Conservation (phyloP, 2,113 vertebrate species). For the Scartelaos histophorus region DNA sequence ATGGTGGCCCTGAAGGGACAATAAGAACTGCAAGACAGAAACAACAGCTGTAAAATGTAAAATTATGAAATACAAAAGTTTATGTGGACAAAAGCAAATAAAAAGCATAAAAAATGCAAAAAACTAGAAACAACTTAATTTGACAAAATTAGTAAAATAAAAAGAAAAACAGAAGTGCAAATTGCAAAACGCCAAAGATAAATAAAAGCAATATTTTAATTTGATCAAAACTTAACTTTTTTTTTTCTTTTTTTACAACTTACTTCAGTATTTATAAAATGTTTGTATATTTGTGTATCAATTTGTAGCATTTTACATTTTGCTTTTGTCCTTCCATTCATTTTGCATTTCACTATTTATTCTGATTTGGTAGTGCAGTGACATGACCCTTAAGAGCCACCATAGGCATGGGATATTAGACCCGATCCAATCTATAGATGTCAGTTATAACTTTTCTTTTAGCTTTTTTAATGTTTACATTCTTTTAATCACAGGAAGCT, state of each 20-base stretch:
- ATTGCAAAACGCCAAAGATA: neutral
- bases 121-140: neutral
- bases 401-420: neutral
- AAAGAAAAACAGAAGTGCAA: neutral
- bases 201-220: neutral
- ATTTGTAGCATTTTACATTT: neutral
- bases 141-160: neutral
- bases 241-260: neutral
- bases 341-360: neutral
- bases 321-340: neutral
- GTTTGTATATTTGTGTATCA: neutral
- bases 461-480: constrained; percentile 33
- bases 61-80: neutral
- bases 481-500: constrained; percentile 25
- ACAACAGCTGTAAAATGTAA: neutral
- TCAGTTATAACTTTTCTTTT: neutral
- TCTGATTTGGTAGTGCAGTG: neutral
- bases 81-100: neutral
- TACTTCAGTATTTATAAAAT: neutral
- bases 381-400: constrained; percentile 2
- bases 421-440: constrained; percentile 7
- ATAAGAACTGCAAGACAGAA: neutral
- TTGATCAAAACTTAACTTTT: neutral
- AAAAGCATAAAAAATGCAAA: neutral
- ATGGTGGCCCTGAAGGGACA: constrained; percentile 6